These are phyloP conservation scores for Oxyruncus cristatus DNA, from an alignment of 2,113 vertebrate species.

Conservation along the genomic window DNA sequence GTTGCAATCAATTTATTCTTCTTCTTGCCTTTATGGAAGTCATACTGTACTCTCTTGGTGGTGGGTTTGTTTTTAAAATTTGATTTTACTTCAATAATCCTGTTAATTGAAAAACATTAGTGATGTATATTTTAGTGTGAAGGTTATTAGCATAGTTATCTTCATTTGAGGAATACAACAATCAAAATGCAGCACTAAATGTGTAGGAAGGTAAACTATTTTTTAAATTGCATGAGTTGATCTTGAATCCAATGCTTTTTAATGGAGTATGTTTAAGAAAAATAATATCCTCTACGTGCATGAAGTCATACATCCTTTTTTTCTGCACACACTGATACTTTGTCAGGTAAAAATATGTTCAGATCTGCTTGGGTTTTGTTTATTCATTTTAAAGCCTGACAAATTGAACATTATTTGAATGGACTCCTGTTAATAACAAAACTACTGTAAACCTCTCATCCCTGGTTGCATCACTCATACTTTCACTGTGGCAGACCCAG, in stretches of 20 bases:
- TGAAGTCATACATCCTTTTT: not conserved
- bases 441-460: not conserved
- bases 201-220: not conserved
- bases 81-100: not conserved
- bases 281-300: not conserved
- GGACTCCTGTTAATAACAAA: not conserved
- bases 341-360: not conserved
- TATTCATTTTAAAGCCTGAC: not conserved
- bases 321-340: not conserved
- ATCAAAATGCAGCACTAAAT: not conserved
- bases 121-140: not conserved
- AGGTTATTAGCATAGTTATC: not conserved
- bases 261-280: not conserved
- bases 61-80: not conserved
- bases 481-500: not conserved
- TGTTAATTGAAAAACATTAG: not conserved
- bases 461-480: not conserved
- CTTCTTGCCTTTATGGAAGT: not conserved
- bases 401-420: not conserved
- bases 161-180: not conserved
- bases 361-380: not conserved
- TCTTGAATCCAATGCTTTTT: not conserved
- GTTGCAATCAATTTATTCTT: not conserved
- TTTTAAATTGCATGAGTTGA: not conserved
- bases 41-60: not conserved